Base-by-base conservation (phyloP, 2,888 invertebrate genomes). In the Zele albiditarsus region DNA sequence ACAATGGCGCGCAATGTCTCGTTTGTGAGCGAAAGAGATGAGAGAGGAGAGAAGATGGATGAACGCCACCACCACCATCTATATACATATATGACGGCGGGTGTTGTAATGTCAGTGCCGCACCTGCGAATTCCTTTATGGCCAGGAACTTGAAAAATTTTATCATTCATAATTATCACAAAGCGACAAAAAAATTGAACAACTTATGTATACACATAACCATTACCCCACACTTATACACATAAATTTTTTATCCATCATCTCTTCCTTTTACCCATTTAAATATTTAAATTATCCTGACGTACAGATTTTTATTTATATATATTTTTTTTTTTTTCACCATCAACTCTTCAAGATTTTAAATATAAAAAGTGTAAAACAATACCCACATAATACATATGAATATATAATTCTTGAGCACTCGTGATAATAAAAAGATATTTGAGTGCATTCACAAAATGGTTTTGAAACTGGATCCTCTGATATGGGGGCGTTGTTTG, bases 81-180 rank as follows among this genome's bases (percentile, higher is more conserved):
- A 33, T 31, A 63, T 38, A 23, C 1, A 28, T n/a, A 60, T 25
- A 28, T 28, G 16, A 20, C 38, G 16, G 5, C 23, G 38, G 38
- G 57, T 73, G 73, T 73, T 58, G 73, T 38, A 46, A 62, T 62
- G 38, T 70, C 58, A 70, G 27, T 33, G 67, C 73, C 73, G 66
- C 73, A 73, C 73, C 73, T 73, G 73, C 38, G 33, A 73, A 73
- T 73, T 73, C 73, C 66, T 66, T 42, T 42, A 65, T n/a, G 28
- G 33, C 57, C 38, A 33, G 31, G 66, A 66, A 72, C 53, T 58
- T 33, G 66, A 53, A 72, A 65, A 72, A 58, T 71, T 46, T 62
- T 28, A 31, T 57, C 42, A 31, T n/a, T 20, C 20, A 49, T 42
- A 62, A 68, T 49, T 49, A 67, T 49, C 25, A 27, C 20, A n/a